A percentile compares a stretch with the other conserved stretches of the same genome.
Evolutionary conservation across 1,140 invertebrate genomes (phyloP).

Genomic region (Drosophila auraria): DNA sequence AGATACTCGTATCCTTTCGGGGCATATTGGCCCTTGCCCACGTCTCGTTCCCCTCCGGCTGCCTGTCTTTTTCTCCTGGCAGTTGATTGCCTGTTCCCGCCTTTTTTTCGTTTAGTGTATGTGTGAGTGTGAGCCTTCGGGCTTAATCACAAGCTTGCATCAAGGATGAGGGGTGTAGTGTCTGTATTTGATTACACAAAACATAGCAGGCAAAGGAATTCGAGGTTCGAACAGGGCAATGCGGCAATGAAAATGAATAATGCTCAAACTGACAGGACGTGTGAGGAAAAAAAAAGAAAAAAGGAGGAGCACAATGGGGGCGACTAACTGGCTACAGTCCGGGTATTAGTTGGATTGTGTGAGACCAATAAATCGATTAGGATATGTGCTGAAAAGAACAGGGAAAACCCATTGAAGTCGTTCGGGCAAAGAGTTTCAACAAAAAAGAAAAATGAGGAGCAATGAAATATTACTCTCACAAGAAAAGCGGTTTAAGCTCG

Average conservation of each 20-base stretch:
- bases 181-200: constrained; percentile 64
- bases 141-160: constrained; percentile 72
- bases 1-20: constrained; percentile 32
- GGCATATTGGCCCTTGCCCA: constrained; percentile 34
- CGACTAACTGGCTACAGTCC: constrained; percentile 28
- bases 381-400: constrained; percentile 37
- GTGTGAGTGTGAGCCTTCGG: constrained; percentile 52
- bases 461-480: constrained; percentile 27
- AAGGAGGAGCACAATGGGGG: neutral
- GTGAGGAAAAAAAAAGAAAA: neutral
- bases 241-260: constrained; percentile 73
- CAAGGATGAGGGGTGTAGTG: constrained; percentile 26
- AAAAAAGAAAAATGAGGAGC: constrained; percentile 20
- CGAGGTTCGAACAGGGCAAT: constrained; percentile 34
- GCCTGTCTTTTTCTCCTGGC: constrained; percentile 18
- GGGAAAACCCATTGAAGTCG: constrained; percentile 22
- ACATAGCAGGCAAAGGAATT: constrained; percentile 49
- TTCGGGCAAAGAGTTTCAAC: constrained; percentile 12
- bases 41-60: neutral
- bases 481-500: neutral
- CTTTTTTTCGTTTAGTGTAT: constrained; percentile 16
- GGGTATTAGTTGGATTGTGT: constrained; percentile 45
- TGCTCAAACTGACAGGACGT: constrained; percentile 47
- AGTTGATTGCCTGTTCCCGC: constrained; percentile 58
- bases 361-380: constrained; percentile 74